A percentile compares a stretch with the other conserved stretches of the same genome.
Evolutionary conservation across 2,797 vertebrate species (phyloP).

Genomic region (Acipenser oxyrinchus): DNA sequence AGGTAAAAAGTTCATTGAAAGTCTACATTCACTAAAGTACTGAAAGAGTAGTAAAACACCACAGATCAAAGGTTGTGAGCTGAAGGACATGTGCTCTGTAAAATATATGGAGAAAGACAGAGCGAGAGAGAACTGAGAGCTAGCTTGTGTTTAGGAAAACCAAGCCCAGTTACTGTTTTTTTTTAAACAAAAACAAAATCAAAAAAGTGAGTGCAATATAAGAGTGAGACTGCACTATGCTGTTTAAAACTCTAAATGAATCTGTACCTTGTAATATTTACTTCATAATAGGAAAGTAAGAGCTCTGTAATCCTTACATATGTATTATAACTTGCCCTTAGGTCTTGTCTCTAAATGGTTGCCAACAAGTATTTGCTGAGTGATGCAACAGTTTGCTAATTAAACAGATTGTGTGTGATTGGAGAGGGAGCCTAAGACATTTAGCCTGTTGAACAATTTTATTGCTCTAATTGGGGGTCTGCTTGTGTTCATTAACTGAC

Average conservation of each 20-base stretch:
- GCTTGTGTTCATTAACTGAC: constrained; percentile 68
- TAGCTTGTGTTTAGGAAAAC: too few species aligned
- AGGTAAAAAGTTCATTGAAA: constrained; percentile 51
- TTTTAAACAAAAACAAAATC: too few species aligned
- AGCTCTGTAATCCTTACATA: too few species aligned
- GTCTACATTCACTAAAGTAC: constrained; percentile 44
- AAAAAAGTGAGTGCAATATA: too few species aligned
- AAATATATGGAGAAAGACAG: too few species aligned
- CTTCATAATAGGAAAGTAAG: too few species aligned
- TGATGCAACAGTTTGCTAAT: constrained; percentile 71
- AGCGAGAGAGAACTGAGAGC: too few species aligned
- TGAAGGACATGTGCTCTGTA: constrained; percentile 8
- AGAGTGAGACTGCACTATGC: too few species aligned
- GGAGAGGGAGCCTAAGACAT: constrained; percentile 60
- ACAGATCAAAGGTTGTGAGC: constrained; percentile 64
- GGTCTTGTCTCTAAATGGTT: background rate
- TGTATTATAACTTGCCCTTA: too few species aligned
- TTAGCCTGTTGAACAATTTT: constrained; percentile 62
- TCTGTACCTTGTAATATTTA: too few species aligned
- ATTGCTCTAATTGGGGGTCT: constrained; percentile 58
- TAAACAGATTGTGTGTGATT: constrained; percentile 56
- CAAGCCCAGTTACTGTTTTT: too few species aligned
- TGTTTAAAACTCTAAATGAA: too few species aligned
- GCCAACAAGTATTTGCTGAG: constrained; percentile 49
- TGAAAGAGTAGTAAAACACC: constrained; percentile 41